phyloP scores from a whole-genome alignment of 23 tunicate species.

The Halocynthia aurantium region DNA sequence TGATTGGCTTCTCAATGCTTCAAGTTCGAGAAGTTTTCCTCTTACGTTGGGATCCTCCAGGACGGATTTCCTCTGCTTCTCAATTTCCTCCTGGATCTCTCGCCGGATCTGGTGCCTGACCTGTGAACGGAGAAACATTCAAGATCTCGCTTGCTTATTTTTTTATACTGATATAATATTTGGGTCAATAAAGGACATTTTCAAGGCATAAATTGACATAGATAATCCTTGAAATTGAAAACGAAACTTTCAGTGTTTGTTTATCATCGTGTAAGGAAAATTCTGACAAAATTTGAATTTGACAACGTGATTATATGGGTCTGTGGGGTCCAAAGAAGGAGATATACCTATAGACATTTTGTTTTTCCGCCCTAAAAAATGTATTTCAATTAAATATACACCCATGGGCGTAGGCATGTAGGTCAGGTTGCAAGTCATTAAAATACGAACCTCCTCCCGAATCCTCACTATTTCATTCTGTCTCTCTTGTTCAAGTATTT shows the following conservation, averaged over 20 bases:
- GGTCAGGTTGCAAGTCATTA: too few relatives aligned
- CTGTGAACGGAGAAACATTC: conserved; percentile 6
- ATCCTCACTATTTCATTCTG: conserved; percentile 81
- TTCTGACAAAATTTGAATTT: too few relatives aligned
- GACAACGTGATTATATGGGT: too few relatives aligned
- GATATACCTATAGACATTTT: too few relatives aligned
- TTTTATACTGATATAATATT: neutral
- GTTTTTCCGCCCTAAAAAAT: too few relatives aligned
- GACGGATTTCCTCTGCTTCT: conserved; percentile 70
- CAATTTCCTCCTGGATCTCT: conserved; percentile 85
- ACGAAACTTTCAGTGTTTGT: too few relatives aligned
- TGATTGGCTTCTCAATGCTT: conserved; percentile 63
- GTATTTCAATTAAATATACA: too few relatives aligned
- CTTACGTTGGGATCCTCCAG: conserved; percentile 66
- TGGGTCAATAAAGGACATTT: neutral
- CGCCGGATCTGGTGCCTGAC: conserved; percentile 73
- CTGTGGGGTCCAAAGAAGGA: too few relatives aligned
- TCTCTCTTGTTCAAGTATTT: conserved; percentile 68
- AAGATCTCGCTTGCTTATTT: neutral
- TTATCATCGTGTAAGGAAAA: too few relatives aligned
- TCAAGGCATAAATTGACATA: too few relatives aligned
- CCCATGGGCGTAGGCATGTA: too few relatives aligned
- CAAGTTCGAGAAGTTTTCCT: conserved; percentile 66
- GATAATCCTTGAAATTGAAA: too few relatives aligned
- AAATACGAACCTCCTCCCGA: conserved; percentile 59